phyloP scores from a whole-genome alignment of 30 jellyfish, hydroid and myxozoan species.

The Hydra vulgaris region DNA sequence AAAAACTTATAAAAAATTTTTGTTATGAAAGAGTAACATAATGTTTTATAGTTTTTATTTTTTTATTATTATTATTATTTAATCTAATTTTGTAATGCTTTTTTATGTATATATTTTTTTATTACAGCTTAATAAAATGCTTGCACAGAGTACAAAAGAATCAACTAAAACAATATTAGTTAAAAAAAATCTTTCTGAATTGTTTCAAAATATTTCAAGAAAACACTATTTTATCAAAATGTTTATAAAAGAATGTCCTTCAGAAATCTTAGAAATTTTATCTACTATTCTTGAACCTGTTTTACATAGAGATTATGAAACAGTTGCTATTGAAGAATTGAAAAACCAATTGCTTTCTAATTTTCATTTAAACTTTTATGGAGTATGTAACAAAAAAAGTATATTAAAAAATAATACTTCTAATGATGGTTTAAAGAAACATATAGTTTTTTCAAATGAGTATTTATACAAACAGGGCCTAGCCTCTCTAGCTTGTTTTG shows the following conservation, averaged over 20 bases:
- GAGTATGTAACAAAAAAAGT: neutral
- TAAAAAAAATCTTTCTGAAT: neutral
- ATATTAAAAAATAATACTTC: neutral
- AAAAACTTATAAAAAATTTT: too few relatives aligned
- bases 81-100: too few relatives aligned
- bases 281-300: conserved; percentile 62
- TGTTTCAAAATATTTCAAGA: neutral
- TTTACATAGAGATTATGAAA: conserved; percentile 32
- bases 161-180: neutral
- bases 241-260: conserved; percentile 42
- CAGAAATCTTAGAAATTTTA: conserved; percentile 35
- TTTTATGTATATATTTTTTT: too few relatives aligned
- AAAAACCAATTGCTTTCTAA: neutral
- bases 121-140: neutral
- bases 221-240: conserved; percentile 40
- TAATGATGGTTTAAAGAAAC: neutral
- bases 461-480: neutral
- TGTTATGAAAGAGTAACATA: too few relatives aligned
- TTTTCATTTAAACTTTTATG: neutral
- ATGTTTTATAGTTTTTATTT: too few relatives aligned
- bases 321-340: neutral
- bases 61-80: too few relatives aligned
- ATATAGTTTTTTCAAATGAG: neutral
- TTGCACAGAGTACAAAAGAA: neutral
- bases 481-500: too few relatives aligned